Evolutionary conservation across 2,888 invertebrate genomes (phyloP), one percentile per base, ranked within the genome.

Genomic region (Sipha maydis): DNA sequence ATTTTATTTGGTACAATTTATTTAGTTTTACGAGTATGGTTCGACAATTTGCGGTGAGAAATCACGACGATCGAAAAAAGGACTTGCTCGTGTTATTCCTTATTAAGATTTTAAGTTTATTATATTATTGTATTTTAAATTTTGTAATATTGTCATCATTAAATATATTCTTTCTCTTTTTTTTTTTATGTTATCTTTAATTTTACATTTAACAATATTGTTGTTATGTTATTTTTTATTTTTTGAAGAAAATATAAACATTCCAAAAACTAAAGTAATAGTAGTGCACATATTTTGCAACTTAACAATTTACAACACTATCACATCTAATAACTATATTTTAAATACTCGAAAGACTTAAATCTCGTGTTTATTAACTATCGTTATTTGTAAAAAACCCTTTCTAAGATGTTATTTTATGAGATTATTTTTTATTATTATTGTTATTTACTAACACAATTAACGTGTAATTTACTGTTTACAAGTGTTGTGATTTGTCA

Each of bases 391-490:
- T 61, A 21, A 25, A 31, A 34, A 61, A 1, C 25, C 25, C 56
- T 8, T 21, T 61, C 34, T 7, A 31, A 25, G 21, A 25, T 21
- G 4, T 21, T 79, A 79, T 79, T 61, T 61, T 79, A 79, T 31
- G 14, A 79, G 56, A 61, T 61, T 61, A 56, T 56, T 78, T n/a
- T 78, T 54, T 78, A 54, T 56, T 78, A 56, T 48, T 21, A 31
- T 25, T 56, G 25, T 34, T 34, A 54, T 56, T 25, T 31, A 28
- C 34, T 25, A 61, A 61, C 21, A 61, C 3, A 19, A 21, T 61
- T 5, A 7, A 61, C 19, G 61, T 61, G 19, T 61, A 7, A 21
- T 21, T 21, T 61, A 54, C 21, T 21, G 61, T 61, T 61, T 48
- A 61, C 19, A 61, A 19, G 61, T 25, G 61, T 25, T 19, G 61